Evolutionary conservation across 2,113 vertebrate genomes (phyloP).

Genomic region (Ciconia boyciana): DNA sequence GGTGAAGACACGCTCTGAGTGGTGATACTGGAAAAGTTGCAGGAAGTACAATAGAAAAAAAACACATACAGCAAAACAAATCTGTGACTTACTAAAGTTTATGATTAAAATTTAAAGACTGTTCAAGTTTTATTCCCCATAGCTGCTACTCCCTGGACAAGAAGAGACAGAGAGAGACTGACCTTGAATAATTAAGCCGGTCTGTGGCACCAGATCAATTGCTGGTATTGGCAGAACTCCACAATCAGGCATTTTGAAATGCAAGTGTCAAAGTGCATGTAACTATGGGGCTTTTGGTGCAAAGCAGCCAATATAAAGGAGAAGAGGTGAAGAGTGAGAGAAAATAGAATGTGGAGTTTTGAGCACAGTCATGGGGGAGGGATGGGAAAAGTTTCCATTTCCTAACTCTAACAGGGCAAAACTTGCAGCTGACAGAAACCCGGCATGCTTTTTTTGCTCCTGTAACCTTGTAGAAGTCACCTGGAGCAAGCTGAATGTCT

Average conservation of each 20-base stretch:
- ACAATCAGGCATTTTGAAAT: slow-evolving; percentile 48
- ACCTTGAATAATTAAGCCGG: slow-evolving; percentile 62
- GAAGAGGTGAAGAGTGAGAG: slow-evolving; percentile 48
- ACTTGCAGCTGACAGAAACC: not conserved
- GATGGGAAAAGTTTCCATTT: slow-evolving; percentile 28
- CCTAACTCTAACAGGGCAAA: not conserved
- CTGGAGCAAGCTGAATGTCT: not conserved
- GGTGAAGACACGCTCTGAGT: not conserved
- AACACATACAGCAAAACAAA: slow-evolving; percentile 19
- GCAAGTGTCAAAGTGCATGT: slow-evolving; percentile 60
- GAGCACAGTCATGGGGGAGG: slow-evolving; percentile 18
- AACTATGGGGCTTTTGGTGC: slow-evolving; percentile 42
- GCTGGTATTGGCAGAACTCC: slow-evolving; percentile 50
- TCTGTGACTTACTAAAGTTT: slow-evolving; percentile 53
- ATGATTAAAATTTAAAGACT: slow-evolving; percentile 62
- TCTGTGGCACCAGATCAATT: slow-evolving; percentile 59
- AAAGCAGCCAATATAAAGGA: slow-evolving; percentile 48
- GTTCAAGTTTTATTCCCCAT: slow-evolving; percentile 50
- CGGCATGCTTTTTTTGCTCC: not conserved
- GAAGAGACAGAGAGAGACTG: slow-evolving; percentile 52
- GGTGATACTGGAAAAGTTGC: not conserved
- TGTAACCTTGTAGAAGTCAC: slow-evolving; percentile 40
- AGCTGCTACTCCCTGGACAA: slow-evolving; percentile 42
- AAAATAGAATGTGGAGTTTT: slow-evolving; percentile 46
- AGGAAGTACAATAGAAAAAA: not conserved